Conservation (phyloP, 1,140 invertebrate genomes). For the Cydia pomonella region DNA sequence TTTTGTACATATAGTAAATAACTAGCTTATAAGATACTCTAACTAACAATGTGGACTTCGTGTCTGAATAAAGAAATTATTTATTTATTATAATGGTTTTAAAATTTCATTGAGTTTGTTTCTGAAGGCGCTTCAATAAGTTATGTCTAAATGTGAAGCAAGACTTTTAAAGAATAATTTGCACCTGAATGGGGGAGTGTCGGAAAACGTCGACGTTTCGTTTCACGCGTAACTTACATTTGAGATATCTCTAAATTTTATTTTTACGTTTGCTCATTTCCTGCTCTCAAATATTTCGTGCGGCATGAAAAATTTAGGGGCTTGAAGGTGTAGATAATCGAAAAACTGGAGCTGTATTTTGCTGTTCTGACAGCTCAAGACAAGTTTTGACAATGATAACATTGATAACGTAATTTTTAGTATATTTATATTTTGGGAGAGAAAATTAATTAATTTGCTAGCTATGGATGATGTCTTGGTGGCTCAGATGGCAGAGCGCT, state of each 20-base stretch:
- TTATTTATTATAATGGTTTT: not conserved
- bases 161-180: slow-evolving; percentile 31
- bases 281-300: not conserved
- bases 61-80: too few species aligned
- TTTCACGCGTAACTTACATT: slow-evolving; percentile 26
- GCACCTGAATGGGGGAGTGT: slow-evolving; percentile 1
- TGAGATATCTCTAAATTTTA: slow-evolving; percentile 26
- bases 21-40: too few species aligned
- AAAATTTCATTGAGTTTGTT: not conserved
- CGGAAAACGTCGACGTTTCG: slow-evolving; percentile 12
- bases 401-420: too few species aligned
- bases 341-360: not conserved
- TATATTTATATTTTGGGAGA: too few species aligned
- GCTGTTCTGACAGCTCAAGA: not conserved
- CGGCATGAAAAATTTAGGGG: slow-evolving; percentile 2
- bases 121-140: not conserved
- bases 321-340: not conserved
- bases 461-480: too few species aligned
- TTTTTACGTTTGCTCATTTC: slow-evolving; percentile 24
- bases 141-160: not conserved
- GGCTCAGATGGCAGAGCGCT: too few species aligned
- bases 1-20: too few species aligned
- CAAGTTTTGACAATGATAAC: not conserved
- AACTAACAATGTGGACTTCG: too few species aligned
- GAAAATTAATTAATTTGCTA: too few species aligned